phyloP scores from a whole-genome alignment of 2,113 vertebrate genomes.

The Clarias batrachus region DNA sequence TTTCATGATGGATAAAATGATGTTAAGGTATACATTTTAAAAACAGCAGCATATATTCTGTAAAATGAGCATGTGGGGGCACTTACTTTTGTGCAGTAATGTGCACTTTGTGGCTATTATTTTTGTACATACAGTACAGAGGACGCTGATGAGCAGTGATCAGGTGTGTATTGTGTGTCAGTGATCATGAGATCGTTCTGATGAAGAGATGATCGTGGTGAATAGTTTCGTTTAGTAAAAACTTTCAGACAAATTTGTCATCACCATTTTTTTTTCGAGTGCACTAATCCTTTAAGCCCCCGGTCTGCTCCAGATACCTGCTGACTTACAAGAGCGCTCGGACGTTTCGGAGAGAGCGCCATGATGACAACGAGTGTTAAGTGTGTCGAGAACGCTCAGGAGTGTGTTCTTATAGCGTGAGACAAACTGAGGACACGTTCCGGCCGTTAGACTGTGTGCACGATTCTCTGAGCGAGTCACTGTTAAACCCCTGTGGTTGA shows the following conservation, averaged over 20 bases:
- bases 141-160: neutral
- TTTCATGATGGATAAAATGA: no score
- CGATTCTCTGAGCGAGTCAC: neutral
- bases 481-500: neutral
- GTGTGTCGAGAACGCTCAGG: constrained; percentile 4
- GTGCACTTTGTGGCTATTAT: neutral
- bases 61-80: neutral
- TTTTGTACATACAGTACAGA: neutral
- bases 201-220: no score
- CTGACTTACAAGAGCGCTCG: constrained; percentile 6
- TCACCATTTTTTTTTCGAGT: neutral
- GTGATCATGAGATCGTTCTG: no score
- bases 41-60: neutral
- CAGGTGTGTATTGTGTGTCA: neutral
- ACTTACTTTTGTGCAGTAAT: neutral
- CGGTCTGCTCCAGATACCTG: neutral
- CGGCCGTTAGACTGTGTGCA: neutral
- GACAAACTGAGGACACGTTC: no score
- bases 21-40: neutral
- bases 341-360: neutral
- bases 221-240: no score
- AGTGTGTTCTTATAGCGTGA: neutral
- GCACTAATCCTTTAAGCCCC: constrained; percentile 11
- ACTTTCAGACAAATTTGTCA: neutral
- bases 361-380: neutral